Base-by-base conservation (phyloP, 2,888 invertebrate species). In the Ennomos erosarius region DNA sequence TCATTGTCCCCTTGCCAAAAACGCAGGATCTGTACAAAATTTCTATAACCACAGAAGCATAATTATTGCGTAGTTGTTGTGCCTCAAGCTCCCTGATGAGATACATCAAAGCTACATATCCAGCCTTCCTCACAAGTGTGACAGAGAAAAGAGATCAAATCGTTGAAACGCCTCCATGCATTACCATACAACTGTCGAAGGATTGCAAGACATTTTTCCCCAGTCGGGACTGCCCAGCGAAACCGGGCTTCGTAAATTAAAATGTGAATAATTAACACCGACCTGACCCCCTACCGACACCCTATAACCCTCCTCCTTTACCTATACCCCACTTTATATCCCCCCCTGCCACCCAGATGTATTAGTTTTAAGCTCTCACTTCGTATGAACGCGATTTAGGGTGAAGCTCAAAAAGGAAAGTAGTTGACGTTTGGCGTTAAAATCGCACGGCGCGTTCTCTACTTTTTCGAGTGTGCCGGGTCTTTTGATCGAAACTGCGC, bases 231-330 rank as follows among this genome's bases (percentile, higher is more conserved):
- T 79, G 84, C 77, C 81, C 84, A 79, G 81, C 74, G 75, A 68
- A 74, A 69, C 75, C 73, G 76, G 82, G 81, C 88, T 86, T 79
- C 85, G 89, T 90, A 91, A 91, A 91, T 91, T 91, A 91, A 91
- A 91, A 91, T 87, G 87, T 91, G 91, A 91, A 91, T 91, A 90
- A 91, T 91, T 91, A 91, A 91, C 90, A 85, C 77, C 75, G 76
- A 80, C 77, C 77, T 76, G 71, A 67, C 74, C 73, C 74, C 75
- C 59, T 47, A 40, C 46, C 35, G 39, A 13, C 54, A 16, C 53
- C 75, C 69, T 50, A 67, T 69, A 26, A 59, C 70, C 59, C 64
- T 64, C 59, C 59, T 47, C 55, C 59, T 54, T 54, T 63, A 68
- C 67, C 74, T 65, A 69, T 67, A 70, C 71, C 60, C 73, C 71